Conservation (phyloP, 2,888 invertebrate species). For the Melinopterus prodromus region DNA sequence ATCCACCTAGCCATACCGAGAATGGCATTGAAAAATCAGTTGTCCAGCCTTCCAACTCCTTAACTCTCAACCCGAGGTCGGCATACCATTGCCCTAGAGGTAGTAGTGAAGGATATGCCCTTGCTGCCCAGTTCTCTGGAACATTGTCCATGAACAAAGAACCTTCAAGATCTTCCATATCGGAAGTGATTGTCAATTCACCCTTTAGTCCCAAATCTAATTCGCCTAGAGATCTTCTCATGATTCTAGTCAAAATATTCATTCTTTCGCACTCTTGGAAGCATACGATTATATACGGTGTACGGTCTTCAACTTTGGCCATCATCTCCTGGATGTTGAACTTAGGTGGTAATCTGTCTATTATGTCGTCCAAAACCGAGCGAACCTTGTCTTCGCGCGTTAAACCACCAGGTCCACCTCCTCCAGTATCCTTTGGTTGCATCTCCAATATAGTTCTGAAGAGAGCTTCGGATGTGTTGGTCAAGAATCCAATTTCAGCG, state of each 20-base stretch:
- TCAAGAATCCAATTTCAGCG: conserved; percentile 93
- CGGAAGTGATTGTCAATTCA: conserved; percentile 89
- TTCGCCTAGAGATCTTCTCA: conserved; percentile 83
- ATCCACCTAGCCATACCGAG: conserved; percentile 92
- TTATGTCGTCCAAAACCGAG: conserved; percentile 80
- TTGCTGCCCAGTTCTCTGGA: conserved; percentile 84
- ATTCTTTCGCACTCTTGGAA: conserved; percentile 95
- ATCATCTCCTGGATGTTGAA: conserved; percentile 88
- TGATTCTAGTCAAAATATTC: conserved; percentile 86
- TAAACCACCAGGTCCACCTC: conserved; percentile 71
- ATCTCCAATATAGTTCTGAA: conserved; percentile 88
- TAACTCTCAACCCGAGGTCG: conserved; percentile 81
- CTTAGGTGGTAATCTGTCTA: conserved; percentile 88
- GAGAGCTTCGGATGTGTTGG: conserved; percentile 83
- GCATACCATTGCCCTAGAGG: conserved; percentile 87
- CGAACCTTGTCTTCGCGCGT: conserved; percentile 86
- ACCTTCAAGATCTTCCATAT: conserved; percentile 89
- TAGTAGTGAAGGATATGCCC: conserved; percentile 88
- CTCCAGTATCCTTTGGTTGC: conserved; percentile 85
- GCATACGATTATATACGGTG: conserved; percentile 91
- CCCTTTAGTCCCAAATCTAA: conserved; percentile 91
- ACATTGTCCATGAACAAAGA: conserved; percentile 89
- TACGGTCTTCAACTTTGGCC: conserved; percentile 86
- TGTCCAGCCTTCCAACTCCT: conserved; percentile 88
- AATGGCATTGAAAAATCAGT: conserved; percentile 87